A percentile compares a stretch with the other conserved stretches of the same genome.
Evolutionary conservation across 2,797 vertebrate genomes (phyloP).

Genomic region (Threskiornis aethiopicus): DNA sequence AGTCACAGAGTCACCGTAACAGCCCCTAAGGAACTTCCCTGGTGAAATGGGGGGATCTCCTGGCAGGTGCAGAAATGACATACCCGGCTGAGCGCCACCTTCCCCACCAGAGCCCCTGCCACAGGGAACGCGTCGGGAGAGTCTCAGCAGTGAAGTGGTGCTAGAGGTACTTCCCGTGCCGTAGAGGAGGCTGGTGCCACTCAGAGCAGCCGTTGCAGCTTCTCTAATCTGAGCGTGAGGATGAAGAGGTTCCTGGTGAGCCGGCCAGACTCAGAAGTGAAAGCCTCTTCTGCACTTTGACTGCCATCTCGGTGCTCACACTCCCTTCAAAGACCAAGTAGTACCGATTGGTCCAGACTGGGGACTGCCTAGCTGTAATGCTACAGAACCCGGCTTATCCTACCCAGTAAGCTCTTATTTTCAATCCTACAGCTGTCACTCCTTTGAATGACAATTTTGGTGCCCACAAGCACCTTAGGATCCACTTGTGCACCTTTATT

Average conservation of each 20-base stretch:
- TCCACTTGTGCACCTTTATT: background rate
- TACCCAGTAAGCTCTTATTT: background rate
- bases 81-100: background rate
- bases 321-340: background rate
- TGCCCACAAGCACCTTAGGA: background rate
- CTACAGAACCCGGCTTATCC: accelerated
- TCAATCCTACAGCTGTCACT: background rate
- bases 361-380: background rate
- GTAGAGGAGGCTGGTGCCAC: background rate
- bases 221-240: background rate
- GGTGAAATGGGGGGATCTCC: background rate
- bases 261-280: background rate
- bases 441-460: background rate
- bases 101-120: background rate
- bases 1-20: background rate
- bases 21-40: background rate
- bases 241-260: background rate
- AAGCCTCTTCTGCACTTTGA: background rate
- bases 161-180: background rate
- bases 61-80: background rate
- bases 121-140: accelerated
- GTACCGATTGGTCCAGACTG: accelerated
- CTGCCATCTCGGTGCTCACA: background rate
- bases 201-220: background rate
- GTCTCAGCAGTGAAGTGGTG: background rate